These are phyloP conservation scores for Styela clava DNA, from an alignment of 23 tunicate genomes.

Conservation along the genomic window DNA sequence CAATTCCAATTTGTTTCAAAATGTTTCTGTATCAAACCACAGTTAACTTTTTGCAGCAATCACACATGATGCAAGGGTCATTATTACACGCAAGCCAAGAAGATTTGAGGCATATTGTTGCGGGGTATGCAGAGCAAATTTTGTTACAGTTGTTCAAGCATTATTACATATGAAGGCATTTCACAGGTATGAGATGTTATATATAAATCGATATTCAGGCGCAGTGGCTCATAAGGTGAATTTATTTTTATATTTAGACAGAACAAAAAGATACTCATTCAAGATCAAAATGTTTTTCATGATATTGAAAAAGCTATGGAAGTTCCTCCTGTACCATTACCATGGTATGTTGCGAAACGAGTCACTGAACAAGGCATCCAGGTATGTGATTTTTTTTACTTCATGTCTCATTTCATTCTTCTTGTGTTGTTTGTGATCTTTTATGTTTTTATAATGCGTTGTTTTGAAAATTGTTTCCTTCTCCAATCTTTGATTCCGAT, in stretches of 20 bases:
- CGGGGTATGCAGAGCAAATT: constrained; percentile 69
- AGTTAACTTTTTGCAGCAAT: constrained; percentile 43
- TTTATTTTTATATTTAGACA: constrained; percentile 32
- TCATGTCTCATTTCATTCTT: too few relatives aligned
- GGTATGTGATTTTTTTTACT: neutral
- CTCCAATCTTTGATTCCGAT: too few relatives aligned
- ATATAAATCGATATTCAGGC: too few relatives aligned
- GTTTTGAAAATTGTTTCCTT: too few relatives aligned
- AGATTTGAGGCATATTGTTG: constrained; percentile 94
- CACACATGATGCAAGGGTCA: constrained; percentile 62
- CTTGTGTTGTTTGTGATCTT: neutral
- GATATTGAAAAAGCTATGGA: constrained; percentile 92
- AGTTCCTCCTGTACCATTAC: constrained; percentile 94
- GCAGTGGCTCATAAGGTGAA: too few relatives aligned
- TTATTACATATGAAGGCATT: constrained; percentile 79
- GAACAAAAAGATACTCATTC: constrained; percentile 62
- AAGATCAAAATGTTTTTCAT: constrained; percentile 74
- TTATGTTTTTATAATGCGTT: too few relatives aligned
- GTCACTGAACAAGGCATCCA: neutral
- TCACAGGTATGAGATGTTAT: constrained; percentile 56
- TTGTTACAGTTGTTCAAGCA: constrained; percentile 91
- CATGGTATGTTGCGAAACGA: constrained; percentile 74
- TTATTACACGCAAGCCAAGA: constrained; percentile 82
- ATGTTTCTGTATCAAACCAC: too few relatives aligned
- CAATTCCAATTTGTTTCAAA: too few relatives aligned